Evolutionary conservation across 2,888 invertebrate species (phyloP), one percentile per base, ranked within the genome.

Genomic region (Caenorhabditis sulstoni): DNA sequence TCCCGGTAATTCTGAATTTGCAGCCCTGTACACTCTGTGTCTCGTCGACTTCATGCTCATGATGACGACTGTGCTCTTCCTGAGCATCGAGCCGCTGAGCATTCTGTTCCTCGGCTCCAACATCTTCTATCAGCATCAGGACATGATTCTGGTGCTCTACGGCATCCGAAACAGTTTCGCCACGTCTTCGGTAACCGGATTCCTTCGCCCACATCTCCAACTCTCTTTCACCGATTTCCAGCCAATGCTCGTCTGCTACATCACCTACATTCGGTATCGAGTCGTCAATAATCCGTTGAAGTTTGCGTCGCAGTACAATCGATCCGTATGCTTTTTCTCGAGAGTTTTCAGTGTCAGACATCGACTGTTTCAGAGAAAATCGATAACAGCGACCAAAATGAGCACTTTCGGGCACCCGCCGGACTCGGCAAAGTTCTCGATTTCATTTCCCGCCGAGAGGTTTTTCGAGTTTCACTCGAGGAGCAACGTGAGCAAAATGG

Each of bases 221-320:
- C n/a, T n/a, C n/a, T n/a, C 23, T 29, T 61, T 41, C 16, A 37
- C 22, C 12, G 41, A 37, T 76, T 68, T 65, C 1, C 65, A 77
- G 77, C 49, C 79, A 8, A 73, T 79, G 73, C 58, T 79, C 7
- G 79, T 79, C 14, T 64, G 68, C 39, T 79, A 79, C 64, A 79
- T 79, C 50, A 73, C 79, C 20, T 79, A 68, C 23, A 67, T 71
- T 47, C 62, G 79, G 29, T 79, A 66, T 68, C 50, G 59, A 20
- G 79, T 79, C 18, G 79, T 79, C 64, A 73, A 53, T 35, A 62
- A 74, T 59, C 79, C 79, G 16, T 49, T 79, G 7, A 79, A 79
- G 55, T 79, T 73, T 18, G 79, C 73, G n/a, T 68, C 73, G 18
- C 59, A 71, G 49, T 71, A 57, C 55, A 67, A 52, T 55, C 52